A percentile compares a stretch with the other conserved stretches of the same genome.
These are phyloP conservation scores for Oreohelix idahoensis DNA, from an alignment of 1,140 invertebrate species.

Conservation along the genomic window DNA sequence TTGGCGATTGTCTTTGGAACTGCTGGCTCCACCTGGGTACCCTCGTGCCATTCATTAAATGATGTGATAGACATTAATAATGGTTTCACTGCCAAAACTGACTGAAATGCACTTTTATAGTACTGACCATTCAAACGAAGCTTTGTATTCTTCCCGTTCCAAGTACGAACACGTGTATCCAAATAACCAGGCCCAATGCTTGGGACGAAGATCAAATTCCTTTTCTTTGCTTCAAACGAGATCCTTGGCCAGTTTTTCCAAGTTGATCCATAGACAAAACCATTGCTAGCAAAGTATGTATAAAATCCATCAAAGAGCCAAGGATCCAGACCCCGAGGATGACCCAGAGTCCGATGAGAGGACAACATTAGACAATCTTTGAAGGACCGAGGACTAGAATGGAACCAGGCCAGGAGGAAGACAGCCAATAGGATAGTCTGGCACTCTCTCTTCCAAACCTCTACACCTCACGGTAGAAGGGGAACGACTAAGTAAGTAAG, in stretches of 20 bases:
- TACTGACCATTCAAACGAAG: conserved; percentile 72
- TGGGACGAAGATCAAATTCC: conserved; percentile 73
- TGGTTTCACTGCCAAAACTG: conserved; percentile 67
- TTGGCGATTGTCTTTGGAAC: conserved; percentile 59
- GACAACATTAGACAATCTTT: no score
- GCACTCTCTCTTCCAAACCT: no score
- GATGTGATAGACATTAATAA: conserved; percentile 74
- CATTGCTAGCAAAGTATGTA: conserved; percentile 76
- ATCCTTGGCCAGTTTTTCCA: conserved; percentile 73
- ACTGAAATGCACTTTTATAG: conserved; percentile 70
- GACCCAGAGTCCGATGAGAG: no score
- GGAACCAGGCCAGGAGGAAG: no score
- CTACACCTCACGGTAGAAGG: no score
- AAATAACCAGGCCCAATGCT: conserved; percentile 75
- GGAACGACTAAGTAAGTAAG: no score
- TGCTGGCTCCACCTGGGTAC: conserved; percentile 76
- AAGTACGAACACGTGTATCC: conserved; percentile 74
- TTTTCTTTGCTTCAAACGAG: conserved; percentile 61
- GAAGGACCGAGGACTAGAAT: no score
- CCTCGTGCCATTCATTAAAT: conserved; percentile 78
- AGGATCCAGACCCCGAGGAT: no score
- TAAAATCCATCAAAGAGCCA: conserved; percentile 77
- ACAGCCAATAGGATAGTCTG: no score
- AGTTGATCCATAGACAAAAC: conserved; percentile 74
- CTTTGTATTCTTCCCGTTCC: conserved; percentile 73